Base-by-base conservation (phyloP, 2,888 invertebrate species). In the Herminia tarsipennalis region DNA sequence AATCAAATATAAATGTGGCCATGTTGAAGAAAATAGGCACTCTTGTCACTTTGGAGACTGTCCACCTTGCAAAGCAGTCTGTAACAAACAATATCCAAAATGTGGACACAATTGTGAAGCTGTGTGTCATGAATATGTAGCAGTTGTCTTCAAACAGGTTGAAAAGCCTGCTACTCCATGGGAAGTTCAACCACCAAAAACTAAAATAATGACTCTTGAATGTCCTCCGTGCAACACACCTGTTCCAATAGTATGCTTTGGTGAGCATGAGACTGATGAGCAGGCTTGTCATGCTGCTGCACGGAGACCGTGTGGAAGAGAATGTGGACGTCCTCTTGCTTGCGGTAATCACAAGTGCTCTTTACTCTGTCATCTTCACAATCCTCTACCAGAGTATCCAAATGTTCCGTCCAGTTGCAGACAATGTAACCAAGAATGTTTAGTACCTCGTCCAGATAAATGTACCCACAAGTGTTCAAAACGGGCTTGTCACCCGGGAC, bases 1-100 rank as follows among this genome's bases (percentile, higher is more conserved):
- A 94, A 92, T 94, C 32, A 95, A 96, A 21, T 94, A 97, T 2
- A 95, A 95, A 75, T 98, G 98, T 83, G 96, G 98, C 65, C 98
- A 98, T 78, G 75, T 90, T 2, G 89, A 92, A 50, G 93, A 95
- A 46, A 94, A 95, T 59, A 92, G 92, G 9, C 97, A 97, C 79
- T 91, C 88, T 34, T 98, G 98, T 72, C 98, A 98, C 77, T 95
- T 95, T 67, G 96, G 95, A 0, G 93, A 94, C 20, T 98, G 98
- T 75, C 96, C 98, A 0, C 94, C 95, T 0, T 98, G 98, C 75
- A 92, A 89, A 50, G 95, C 96, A 67, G 87, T 93, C 24, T 98
- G 98, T 78, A 91, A 92, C 5, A 93, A 95, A 59, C 40, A 58
- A 6, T 86, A 89, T 51, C 54, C 87, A 17, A 84, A 80, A 29